A percentile compares a stretch with the other conserved stretches of the same genome.
Conservation (phyloP, 2,888 invertebrate species). For the Mechanitis mazaeus region DNA sequence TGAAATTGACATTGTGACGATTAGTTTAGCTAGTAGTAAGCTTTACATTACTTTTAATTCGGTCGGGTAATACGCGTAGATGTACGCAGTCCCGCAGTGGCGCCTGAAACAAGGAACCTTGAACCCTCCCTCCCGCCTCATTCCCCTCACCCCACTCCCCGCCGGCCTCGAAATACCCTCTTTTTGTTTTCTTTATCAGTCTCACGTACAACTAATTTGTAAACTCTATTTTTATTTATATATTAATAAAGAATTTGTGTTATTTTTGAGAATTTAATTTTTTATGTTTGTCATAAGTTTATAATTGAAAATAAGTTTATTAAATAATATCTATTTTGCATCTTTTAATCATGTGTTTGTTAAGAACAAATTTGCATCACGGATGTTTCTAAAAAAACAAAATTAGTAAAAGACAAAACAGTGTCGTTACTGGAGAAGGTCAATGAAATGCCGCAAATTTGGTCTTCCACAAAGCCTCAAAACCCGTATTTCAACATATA, state of each 20-base stretch:
- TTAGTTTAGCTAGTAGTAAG: slow-evolving; percentile 5
- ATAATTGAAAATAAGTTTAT: not conserved
- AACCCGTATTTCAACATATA: no score
- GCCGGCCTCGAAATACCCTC: slow-evolving; percentile 43
- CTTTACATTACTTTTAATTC: slow-evolving; percentile 33
- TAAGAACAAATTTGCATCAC: no score
- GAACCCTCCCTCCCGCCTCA: slow-evolving; percentile 39
- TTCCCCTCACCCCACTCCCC: slow-evolving; percentile 31
- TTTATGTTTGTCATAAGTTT: not conserved
- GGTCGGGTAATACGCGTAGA: slow-evolving; percentile 46
- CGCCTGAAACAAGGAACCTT: slow-evolving; percentile 49
- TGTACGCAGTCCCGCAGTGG: slow-evolving; percentile 70
- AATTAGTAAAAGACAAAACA: no score
- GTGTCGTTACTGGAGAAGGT: no score
- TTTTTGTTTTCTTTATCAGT: slow-evolving; percentile 47
- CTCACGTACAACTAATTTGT: slow-evolving; percentile 21
- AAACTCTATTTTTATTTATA: slow-evolving; percentile 15
- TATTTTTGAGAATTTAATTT: no score
- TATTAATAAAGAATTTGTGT: not conserved
- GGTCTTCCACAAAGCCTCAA: no score
- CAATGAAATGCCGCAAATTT: no score
- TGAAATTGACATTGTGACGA: slow-evolving; percentile 20
- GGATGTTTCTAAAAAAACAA: no score
- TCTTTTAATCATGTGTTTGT: no score
- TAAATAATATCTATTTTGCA: no score